Evolutionary conservation across 2,888 invertebrate species (phyloP).

Genomic region (Eupithecia subfuscata): DNA sequence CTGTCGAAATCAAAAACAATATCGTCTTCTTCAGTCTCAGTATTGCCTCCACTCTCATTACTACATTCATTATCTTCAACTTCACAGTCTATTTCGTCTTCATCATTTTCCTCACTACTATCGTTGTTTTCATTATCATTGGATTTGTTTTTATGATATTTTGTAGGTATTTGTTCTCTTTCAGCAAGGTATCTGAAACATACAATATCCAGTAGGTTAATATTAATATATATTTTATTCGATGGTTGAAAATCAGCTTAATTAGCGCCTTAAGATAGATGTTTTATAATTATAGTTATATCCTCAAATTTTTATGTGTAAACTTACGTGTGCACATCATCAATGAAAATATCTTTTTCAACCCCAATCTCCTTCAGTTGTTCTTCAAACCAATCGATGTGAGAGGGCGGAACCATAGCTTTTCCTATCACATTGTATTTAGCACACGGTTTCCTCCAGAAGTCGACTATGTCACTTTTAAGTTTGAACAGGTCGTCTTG

Average conservation of each 20-base stretch:
- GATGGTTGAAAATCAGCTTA: background rate
- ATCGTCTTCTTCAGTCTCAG: conserved; percentile 8
- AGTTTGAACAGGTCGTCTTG: conserved; percentile 55
- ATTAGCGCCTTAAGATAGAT: background rate
- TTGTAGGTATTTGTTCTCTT: conserved; percentile 45
- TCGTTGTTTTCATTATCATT: background rate
- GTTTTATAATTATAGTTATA: background rate
- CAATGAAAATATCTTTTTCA: conserved; percentile 54
- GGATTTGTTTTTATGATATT: conserved; percentile 25
- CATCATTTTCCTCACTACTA: background rate
- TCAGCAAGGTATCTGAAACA: conserved; percentile 57
- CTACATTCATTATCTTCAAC: conserved; percentile 3
- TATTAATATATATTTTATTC: background rate
- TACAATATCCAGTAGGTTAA: background rate
- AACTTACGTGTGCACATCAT: conserved; percentile 69
- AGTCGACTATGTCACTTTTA: conserved; percentile 63
- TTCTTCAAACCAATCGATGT: conserved; percentile 67
- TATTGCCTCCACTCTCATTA: background rate
- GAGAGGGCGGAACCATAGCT: conserved; percentile 68
- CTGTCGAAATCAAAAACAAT: conserved; percentile 55
- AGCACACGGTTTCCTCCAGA: conserved; percentile 62
- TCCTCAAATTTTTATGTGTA: no score
- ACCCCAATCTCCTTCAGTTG: conserved; percentile 55
- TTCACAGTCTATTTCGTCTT: background rate
- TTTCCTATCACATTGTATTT: conserved; percentile 58